Percentiles rank a stretch among this genome's conserved stretches.
These are phyloP conservation scores for Syngnathus acus DNA, from an alignment of 2,797 vertebrate genomes.

Conservation along the genomic window DNA sequence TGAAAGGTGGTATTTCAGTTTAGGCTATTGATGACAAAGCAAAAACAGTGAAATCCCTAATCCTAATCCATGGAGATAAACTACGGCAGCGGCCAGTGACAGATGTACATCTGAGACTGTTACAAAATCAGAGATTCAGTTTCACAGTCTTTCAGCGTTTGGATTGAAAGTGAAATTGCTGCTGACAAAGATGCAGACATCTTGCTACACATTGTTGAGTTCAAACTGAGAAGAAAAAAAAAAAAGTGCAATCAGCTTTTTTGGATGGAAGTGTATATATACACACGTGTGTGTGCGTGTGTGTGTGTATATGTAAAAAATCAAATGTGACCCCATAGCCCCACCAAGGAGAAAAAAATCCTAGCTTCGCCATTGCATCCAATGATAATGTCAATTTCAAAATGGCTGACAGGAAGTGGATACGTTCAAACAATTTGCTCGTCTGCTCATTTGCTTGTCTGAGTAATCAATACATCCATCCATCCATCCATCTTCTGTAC, in stretches of 20 bases:
- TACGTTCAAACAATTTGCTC: too few relatives aligned
- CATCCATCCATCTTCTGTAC: too few relatives aligned
- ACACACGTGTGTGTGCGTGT: too few relatives aligned
- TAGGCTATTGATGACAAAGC: conserved; percentile 46
- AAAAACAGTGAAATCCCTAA: conserved; percentile 41
- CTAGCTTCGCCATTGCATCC: too few relatives aligned
- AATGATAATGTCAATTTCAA: too few relatives aligned
- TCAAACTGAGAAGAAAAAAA: neutral
- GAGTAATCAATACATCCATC: too few relatives aligned
- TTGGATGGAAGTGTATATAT: too few relatives aligned
- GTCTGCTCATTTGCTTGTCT: too few relatives aligned
- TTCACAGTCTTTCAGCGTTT: conserved; percentile 6
- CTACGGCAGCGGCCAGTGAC: conserved; percentile 23
- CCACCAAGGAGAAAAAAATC: too few relatives aligned
- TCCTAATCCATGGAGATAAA: conserved; percentile 62
- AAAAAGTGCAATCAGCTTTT: neutral
- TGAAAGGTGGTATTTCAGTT: conserved; percentile 10
- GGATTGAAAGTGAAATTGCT: neutral
- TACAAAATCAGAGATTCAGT: conserved; percentile 25
- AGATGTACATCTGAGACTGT: conserved; percentile 46
- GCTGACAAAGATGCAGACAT: neutral
- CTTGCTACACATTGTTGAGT: neutral
- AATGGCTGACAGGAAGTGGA: too few relatives aligned
- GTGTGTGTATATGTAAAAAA: too few relatives aligned
- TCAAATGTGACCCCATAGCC: too few relatives aligned